Evolutionary conservation across 1,140 invertebrate species (phyloP), one percentile per base, ranked within the genome.

Genomic region (Lepidurus packardi): DNA sequence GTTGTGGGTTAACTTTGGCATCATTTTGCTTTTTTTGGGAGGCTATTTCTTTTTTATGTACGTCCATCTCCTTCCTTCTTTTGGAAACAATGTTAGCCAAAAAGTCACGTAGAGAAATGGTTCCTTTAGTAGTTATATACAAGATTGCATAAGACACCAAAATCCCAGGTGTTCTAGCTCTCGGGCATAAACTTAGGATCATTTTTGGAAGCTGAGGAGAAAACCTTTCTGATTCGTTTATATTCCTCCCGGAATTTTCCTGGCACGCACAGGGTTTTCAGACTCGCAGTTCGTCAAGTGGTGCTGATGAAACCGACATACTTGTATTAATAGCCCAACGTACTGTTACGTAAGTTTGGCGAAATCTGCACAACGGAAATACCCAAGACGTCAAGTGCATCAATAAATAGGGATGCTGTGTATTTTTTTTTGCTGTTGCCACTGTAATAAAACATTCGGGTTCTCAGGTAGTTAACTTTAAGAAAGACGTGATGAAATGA

Each of bases 361-460:
- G 21, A 21, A 65, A 65, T 1, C 13, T 16, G 21, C 53, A 21
- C 34, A 77, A 77, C 76, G 76, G 76, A 53, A 53, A 65, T 65
- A 24, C 76, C 45, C n/a, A 47, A 45, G 43, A 65, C 41, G 16
- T 9, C 75, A 76, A 45, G 44, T 45, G 42, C 75, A 43, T 44
- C 42, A 41, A 42, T 43, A n/a, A 43, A 42, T 16, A 24, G 42
- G 13, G n/a, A 34, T 75, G 34, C 5, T n/a, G 42, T 43, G 74
- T 24, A 24, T 76, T 25, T 76, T 76, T 44, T 76, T 21, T 16
- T 4, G 34, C 42, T 1, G 34, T 11, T 16, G 21, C 34, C 74
- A 24, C 24, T 11, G 16, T 65, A 9, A 65, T 21, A 65, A 65
- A 65, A 65, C 53, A 21, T 65, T 65, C 53, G 53, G 53, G 53